Percentiles rank a stretch among this genome's conserved stretches.
These are phyloP conservation scores for Neocrepidodera transversa DNA, from an alignment of 2,888 invertebrate species.

Conservation along the genomic window DNA sequence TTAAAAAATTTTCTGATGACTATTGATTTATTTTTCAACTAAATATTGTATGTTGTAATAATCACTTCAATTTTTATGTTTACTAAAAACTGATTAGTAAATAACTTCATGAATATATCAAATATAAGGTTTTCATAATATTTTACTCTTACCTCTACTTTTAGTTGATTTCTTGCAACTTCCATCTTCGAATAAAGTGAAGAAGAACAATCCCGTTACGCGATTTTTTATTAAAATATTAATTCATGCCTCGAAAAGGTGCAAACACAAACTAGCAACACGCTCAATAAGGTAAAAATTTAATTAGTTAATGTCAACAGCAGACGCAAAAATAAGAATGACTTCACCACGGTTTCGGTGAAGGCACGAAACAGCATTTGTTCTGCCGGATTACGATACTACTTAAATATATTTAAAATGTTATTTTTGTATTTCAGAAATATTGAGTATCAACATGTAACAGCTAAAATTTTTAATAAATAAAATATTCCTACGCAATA, in stretches of 20 bases:
- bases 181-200: background rate
- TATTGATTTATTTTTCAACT: too few species aligned
- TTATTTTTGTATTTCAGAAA: background rate
- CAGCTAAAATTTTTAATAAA: too few species aligned
- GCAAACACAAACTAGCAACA: slow-evolving; percentile 5
- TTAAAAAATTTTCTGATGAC: too few species aligned
- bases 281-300: slow-evolving; percentile 14
- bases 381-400: background rate
- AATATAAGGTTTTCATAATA: too few species aligned
- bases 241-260: slow-evolving; percentile 11
- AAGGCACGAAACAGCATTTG: slow-evolving; percentile 23
- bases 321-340: slow-evolving; percentile 28
- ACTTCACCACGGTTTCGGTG: slow-evolving; percentile 19
- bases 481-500: too few species aligned
- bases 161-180: background rate
- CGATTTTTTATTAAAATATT: background rate
- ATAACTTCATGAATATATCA: too few species aligned
- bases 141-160: slow-evolving; percentile 1
- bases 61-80: too few species aligned
- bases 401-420: background rate
- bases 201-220: background rate
- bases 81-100: too few species aligned
- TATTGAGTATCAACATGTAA: too few species aligned
- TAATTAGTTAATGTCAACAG: slow-evolving; percentile 24
- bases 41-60: too few species aligned